Evolutionary conservation across 2,113 vertebrate genomes (phyloP).

Genomic region (Morone chrysops): DNA sequence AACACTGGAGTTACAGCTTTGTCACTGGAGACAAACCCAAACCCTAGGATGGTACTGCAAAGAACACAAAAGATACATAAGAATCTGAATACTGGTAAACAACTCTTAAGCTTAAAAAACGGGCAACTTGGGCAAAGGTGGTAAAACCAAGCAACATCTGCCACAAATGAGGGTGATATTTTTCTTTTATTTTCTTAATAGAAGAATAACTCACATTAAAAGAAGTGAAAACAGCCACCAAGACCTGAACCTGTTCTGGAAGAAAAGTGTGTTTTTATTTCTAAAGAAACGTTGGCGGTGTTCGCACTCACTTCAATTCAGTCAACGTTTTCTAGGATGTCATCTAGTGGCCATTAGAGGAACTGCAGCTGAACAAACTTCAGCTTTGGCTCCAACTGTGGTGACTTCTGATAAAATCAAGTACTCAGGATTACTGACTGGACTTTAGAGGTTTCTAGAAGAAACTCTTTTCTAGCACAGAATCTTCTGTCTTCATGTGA

Average conservation of each 20-base stretch:
- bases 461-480: not conserved
- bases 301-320: not conserved
- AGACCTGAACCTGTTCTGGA: slow-evolving; percentile 4
- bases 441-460: not conserved
- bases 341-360: slow-evolving; percentile 13
- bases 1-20: not conserved
- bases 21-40: not conserved
- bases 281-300: not conserved
- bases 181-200: no score
- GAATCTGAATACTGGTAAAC: not conserved
- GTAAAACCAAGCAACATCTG: not conserved
- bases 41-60: not conserved
- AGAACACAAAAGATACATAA: not conserved
- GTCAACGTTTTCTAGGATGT: not conserved
- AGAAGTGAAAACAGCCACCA: not conserved
- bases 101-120: not conserved
- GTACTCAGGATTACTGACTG: slow-evolving; percentile 9
- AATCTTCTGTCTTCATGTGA: slow-evolving; percentile 5
- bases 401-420: not conserved
- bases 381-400: not conserved
- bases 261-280: not conserved
- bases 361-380: not conserved
- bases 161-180: not conserved
- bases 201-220: not conserved
- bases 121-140: not conserved